A percentile compares a stretch with the other conserved stretches of the same genome.
phyloP scores from a whole-genome alignment of 2,888 invertebrate genomes.

The Axea sp. region DNA sequence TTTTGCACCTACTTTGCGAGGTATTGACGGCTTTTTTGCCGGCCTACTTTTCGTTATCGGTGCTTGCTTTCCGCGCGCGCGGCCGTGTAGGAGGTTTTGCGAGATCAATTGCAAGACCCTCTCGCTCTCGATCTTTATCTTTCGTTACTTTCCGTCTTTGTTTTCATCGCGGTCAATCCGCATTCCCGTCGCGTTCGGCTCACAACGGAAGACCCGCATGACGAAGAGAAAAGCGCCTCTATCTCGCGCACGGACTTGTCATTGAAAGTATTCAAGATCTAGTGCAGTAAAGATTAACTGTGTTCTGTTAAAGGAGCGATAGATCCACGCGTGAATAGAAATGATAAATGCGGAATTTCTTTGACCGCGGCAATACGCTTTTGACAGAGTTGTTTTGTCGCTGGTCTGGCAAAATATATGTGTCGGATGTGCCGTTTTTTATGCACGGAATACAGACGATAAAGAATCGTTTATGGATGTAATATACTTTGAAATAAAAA shows the following conservation, averaged over 20 bases:
- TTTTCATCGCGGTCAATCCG: constrained; percentile 2
- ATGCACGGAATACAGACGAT: background rate
- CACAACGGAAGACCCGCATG: constrained; percentile 1
- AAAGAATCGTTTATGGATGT: background rate
- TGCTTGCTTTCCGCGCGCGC: constrained; percentile 59
- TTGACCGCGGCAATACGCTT: constrained; percentile 7
- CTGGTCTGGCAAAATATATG: background rate
- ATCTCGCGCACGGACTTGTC: constrained; percentile 68
- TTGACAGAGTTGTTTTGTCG: constrained; percentile 25
- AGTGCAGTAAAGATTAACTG: constrained; percentile 68
- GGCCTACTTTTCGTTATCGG: constrained; percentile 76
- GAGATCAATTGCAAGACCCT: constrained; percentile 61
- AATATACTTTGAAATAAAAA: too few species aligned
- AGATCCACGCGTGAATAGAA: constrained; percentile 27
- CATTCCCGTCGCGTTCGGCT: background rate
- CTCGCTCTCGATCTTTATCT: constrained; percentile 48
- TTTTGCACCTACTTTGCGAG: constrained; percentile 77
- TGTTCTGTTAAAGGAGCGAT: constrained; percentile 27
- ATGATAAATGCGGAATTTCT: constrained; percentile 37
- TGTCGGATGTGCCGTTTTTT: background rate
- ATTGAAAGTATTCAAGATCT: constrained; percentile 76
- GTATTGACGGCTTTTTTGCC: constrained; percentile 76
- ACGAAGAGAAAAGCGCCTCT: constrained; percentile 30
- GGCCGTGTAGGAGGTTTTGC: constrained; percentile 59
- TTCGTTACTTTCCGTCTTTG: constrained; percentile 11